Evolutionary conservation across 2,888 invertebrate genomes (phyloP), one percentile per base, ranked within the genome.

Genomic region (Pseudolycoriella hygida): DNA sequence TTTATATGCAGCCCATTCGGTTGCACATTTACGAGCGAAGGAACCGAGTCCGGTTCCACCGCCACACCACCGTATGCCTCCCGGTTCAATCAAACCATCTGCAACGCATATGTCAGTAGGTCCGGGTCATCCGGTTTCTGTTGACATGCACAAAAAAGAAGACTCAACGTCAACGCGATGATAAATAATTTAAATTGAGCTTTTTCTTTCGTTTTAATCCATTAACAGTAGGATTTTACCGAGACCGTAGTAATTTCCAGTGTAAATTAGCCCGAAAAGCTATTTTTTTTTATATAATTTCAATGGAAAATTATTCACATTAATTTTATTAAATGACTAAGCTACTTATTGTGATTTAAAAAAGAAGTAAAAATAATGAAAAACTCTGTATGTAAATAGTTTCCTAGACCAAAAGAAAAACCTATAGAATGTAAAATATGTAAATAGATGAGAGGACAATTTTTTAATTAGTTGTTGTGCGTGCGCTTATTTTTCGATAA

Each of bases 1-100:
- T 53, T 76, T 80, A 50, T 83, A 82, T 64, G 73, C 76, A 47
- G 69, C 73, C 52, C 76, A 76, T 55, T 63, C 64, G 3, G 61
- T 62, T 4, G 56, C 58, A 3, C 63, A 65, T 55, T 51, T 66
- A 41, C 59, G 66, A 14, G 58, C 58, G 32, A 65, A 65, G 49
- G 65, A 66, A 49, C 65, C 64, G 15, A 64, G 63, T 51, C 64
- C 66, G 10, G 61, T 65, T 51, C 66, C 64, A 42, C 61, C 62
- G 14, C 56, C 58, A 18, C 64, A 63, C 53, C 61, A 65, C 51
- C 60, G 65, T 43, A 52, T 64, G 51, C 63, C 61, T 49, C 55
- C 50, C 10, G 49, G 50, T 40, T 48, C 49, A 18, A 34, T 50
- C 3, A 49, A 49, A 45, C 51, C 52, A 43, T 48, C 49, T 40